Evolutionary conservation across 2,113 vertebrate genomes (phyloP).

Genomic region (Panthera uncia): DNA sequence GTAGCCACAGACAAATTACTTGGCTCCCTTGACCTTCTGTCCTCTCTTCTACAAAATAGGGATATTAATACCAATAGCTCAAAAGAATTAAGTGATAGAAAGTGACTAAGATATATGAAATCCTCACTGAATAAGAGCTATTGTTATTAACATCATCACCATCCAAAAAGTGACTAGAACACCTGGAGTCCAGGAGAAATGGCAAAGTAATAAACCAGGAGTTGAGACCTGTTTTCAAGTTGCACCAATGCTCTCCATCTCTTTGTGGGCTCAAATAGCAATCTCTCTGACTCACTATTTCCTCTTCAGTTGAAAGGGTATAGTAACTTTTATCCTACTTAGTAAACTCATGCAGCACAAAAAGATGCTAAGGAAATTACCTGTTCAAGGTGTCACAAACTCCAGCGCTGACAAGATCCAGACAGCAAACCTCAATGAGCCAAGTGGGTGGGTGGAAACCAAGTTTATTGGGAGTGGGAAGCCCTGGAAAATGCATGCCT

Average conservation of each 20-base stretch:
- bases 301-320: not conserved
- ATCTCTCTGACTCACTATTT: not conserved
- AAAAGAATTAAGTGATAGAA: not conserved
- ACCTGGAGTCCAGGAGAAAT: not conserved
- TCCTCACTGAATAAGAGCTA: not conserved
- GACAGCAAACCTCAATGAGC: not conserved
- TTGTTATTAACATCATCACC: not conserved
- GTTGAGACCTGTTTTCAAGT: not conserved
- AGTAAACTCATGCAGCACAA: not conserved
- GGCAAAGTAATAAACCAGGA: not conserved
- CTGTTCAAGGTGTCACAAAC: not conserved
- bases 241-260: too few species aligned
- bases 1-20: not conserved
- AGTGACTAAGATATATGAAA: not conserved
- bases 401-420: not conserved
- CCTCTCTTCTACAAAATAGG: not conserved
- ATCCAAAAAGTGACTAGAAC: not conserved
- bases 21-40: not conserved
- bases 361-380: not conserved
- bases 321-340: not conserved
- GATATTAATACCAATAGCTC: not conserved
- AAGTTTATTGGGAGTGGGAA: not conserved
- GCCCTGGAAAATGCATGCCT: not conserved
- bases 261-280: not conserved
- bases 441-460: not conserved